Percentiles rank a stretch among this genome's conserved stretches.
Evolutionary conservation across 2,888 invertebrate species (phyloP).

Genomic region (Scotopteryx bipunctaria): DNA sequence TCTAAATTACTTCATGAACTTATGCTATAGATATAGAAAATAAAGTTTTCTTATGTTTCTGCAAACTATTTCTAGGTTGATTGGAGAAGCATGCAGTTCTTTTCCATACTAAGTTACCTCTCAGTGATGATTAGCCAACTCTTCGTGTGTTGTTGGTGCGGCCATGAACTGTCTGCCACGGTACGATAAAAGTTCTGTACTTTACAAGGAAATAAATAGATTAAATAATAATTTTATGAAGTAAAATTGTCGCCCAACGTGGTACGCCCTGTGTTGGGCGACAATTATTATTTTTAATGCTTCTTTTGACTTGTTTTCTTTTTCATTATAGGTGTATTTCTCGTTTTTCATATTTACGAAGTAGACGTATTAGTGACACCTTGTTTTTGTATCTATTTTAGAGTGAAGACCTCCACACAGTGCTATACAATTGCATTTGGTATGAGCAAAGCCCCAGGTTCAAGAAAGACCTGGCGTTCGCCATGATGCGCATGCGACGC

Average conservation of each 20-base stretch:
- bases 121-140: slow-evolving; percentile 78
- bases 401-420: slow-evolving; percentile 71
- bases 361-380: no score
- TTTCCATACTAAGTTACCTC: slow-evolving; percentile 65
- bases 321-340: no score
- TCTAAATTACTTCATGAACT: no score
- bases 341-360: no score
- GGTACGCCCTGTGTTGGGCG: neutral
- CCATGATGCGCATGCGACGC: slow-evolving; percentile 72
- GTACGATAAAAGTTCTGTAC: slow-evolving; percentile 42
- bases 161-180: slow-evolving; percentile 76
- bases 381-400: no score
- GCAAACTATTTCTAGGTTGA: slow-evolving; percentile 53
- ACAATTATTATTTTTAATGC: no score
- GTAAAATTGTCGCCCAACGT: slow-evolving; percentile 17
- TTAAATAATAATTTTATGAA: no score
- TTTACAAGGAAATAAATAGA: neutral
- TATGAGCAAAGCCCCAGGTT: slow-evolving; percentile 74
- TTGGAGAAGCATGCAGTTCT: slow-evolving; percentile 72
- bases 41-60: no score
- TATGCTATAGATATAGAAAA: no score
- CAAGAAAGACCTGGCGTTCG: slow-evolving; percentile 68
- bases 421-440: slow-evolving; percentile 80
- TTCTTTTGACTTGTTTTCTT: no score
- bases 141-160: slow-evolving; percentile 81